A percentile compares a stretch with the other conserved stretches of the same genome.
Evolutionary conservation across 2,888 invertebrate species (phyloP).

Genomic region (Leptopterna dolabrata): DNA sequence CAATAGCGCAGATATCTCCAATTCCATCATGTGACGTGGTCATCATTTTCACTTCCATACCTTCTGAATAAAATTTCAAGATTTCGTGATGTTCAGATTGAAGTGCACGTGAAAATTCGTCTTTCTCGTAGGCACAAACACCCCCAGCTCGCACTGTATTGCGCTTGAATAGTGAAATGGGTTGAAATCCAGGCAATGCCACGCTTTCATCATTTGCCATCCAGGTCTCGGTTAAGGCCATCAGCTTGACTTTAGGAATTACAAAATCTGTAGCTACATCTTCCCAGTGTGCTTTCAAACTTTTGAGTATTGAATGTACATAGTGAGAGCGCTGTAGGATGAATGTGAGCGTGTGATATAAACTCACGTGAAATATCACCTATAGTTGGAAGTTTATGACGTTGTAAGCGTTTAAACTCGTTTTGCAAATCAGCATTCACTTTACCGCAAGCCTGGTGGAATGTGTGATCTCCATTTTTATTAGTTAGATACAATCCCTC

Average conservation of each 20-base stretch:
- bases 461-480: no score
- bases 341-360: background rate
- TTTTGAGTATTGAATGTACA: background rate
- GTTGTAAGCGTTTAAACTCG: background rate
- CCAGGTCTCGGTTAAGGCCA: background rate
- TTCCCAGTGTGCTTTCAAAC: background rate
- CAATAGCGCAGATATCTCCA: background rate
- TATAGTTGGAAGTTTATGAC: background rate
- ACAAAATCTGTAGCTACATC: background rate
- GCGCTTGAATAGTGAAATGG: background rate
- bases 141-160: background rate
- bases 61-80: background rate
- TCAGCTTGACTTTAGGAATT: background rate
- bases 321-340: background rate
- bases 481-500: no score
- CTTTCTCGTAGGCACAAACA: background rate
- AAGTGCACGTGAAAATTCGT: background rate
- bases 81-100: background rate
- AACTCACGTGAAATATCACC: background rate
- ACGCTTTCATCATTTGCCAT: background rate
- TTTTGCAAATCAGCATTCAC: no score
- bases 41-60: background rate
- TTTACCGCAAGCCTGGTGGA: no score
- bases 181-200: background rate
- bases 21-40: background rate